Evolutionary conservation across 2,888 invertebrate species (phyloP), one percentile per base, ranked within the genome.

Genomic region (Cephus pulcher): DNA sequence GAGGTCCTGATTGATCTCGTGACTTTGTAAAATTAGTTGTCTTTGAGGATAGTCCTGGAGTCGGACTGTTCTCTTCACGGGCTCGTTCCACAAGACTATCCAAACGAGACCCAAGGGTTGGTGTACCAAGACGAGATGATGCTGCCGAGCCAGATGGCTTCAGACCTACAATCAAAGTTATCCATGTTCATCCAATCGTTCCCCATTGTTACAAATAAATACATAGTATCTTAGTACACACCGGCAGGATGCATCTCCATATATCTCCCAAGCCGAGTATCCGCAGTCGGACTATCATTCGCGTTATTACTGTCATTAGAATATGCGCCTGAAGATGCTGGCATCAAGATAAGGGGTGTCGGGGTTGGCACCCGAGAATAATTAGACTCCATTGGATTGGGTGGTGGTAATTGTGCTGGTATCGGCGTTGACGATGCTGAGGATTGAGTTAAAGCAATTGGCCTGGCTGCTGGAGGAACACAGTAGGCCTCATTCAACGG

Each of bases 381-480:
- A 86, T 89, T 89, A 79, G 86, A 86, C 74, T 88, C 87, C 76
- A 86, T 82, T 86, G 75, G 85, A 84, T 82, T 88, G 81, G 81
- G 85, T 73, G 84, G 86, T 83, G 85, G 82, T 78, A 83, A 82
- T 81, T 86, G 88, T 56, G 84, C 85, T 70, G 83, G 87, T 34
- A 84, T 82, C 32, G 35, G 12, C 35, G 74, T 34, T 71, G 71
- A 15, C 23, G 32, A 75, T 80, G 77, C 84, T 86, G 34, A 86
- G 78, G 69, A 85, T 84, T 34, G 87, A 81, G 56, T 1, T 76
- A 87, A 81, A 74, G 92, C 91, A 74, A 93, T 89, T 37, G 92
- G 92, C 76, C 92, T 91, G 32, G 93, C 92, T 79, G 93, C 92
- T n/a, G 93, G 92, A 12, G 92, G 91, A 76, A 94, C 91, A 76